Conservation (phyloP, 2,797 vertebrate genomes). For the Cynopterus sphinx region DNA sequence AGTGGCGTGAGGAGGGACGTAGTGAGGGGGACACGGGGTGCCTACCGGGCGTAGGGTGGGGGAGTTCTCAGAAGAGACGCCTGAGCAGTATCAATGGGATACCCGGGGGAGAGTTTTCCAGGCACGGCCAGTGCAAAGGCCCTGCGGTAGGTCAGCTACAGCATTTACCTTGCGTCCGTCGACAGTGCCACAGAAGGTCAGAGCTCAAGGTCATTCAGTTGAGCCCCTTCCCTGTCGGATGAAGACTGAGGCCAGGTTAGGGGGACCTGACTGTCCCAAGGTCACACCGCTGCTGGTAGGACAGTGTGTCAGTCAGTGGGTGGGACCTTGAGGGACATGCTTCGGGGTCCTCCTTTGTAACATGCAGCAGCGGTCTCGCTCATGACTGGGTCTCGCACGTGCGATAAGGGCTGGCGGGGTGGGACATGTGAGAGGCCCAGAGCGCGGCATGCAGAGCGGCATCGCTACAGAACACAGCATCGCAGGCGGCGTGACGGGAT, state of each 20-base stretch:
- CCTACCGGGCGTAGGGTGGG: accelerated
- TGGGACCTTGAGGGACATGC: neutral
- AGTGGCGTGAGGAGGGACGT: neutral
- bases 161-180: neutral
- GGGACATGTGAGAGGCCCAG: accelerated
- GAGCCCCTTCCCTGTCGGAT: neutral
- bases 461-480: neutral
- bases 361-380: neutral
- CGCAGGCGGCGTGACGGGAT: too few relatives aligned
- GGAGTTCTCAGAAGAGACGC: neutral
- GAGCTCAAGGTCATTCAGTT: neutral
- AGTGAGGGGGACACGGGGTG: neutral
- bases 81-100: neutral
- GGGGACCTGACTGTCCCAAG: neutral
- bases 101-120: neutral
- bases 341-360: neutral
- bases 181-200: neutral
- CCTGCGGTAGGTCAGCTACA: neutral
- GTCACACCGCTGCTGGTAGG: neutral
- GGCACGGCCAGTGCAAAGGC: neutral
- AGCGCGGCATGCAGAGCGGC: accelerated
- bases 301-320: neutral
- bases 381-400: accelerated
- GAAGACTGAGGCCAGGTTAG: neutral
- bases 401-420: accelerated